These are phyloP conservation scores for Lathronympha strigana DNA, from an alignment of 2,888 invertebrate genomes.

Conservation along the genomic window DNA sequence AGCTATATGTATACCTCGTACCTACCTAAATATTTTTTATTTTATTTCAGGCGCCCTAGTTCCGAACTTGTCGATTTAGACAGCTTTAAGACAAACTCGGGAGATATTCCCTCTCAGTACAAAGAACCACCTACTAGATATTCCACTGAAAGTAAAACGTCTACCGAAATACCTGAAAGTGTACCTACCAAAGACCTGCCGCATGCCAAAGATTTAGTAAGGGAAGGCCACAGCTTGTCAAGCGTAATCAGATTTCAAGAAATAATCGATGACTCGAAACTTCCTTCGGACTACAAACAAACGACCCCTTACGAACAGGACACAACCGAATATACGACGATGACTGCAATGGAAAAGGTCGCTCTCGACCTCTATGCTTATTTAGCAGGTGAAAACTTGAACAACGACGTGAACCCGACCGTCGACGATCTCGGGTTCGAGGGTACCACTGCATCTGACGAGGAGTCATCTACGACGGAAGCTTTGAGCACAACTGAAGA, in stretches of 20 bases:
- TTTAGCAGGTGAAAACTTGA: slow-evolving; percentile 86
- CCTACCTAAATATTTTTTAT: slow-evolving; percentile 14
- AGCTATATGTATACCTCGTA: neutral
- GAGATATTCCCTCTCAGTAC: slow-evolving; percentile 82
- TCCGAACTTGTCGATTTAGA: slow-evolving; percentile 92
- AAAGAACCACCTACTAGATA: slow-evolving; percentile 77
- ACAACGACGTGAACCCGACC: slow-evolving; percentile 81
- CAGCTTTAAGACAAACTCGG: slow-evolving; percentile 90
- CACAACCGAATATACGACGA: slow-evolving; percentile 86
- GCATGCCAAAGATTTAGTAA: slow-evolving; percentile 64
- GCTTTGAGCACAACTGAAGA: slow-evolving; percentile 76
- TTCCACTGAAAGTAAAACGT: slow-evolving; percentile 76
- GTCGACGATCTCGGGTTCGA: slow-evolving; percentile 66
- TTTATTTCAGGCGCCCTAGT: slow-evolving; percentile 86
- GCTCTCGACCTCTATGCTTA: slow-evolving; percentile 93
- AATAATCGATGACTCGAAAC: slow-evolving; percentile 72
- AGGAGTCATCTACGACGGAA: slow-evolving; percentile 75
- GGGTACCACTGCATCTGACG: slow-evolving; percentile 68
- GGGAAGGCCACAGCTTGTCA: slow-evolving; percentile 73
- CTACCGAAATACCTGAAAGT: slow-evolving; percentile 84
- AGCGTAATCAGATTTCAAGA: slow-evolving; percentile 72
- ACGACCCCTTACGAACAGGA: slow-evolving; percentile 75
- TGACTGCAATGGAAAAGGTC: slow-evolving; percentile 91
- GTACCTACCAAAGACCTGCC: slow-evolving; percentile 59
- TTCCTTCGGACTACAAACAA: slow-evolving; percentile 71